Evolutionary conservation across 2,888 invertebrate species (phyloP).

Genomic region (Nezara viridula): DNA sequence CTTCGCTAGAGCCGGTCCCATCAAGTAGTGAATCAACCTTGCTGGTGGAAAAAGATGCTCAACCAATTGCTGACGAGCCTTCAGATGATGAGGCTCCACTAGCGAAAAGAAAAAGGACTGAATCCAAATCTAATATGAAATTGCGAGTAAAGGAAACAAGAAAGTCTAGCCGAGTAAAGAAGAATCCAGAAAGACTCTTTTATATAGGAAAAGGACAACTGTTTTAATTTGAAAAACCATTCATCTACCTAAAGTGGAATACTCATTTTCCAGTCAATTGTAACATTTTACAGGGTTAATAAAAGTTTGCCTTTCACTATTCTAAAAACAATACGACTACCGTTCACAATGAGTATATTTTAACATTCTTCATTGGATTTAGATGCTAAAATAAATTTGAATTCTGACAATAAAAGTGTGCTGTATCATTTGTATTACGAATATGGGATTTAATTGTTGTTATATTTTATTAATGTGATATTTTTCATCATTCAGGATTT

Average conservation of each 20-base stretch:
- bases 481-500: not conserved
- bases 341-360: not conserved
- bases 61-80: not conserved
- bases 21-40: not conserved
- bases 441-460: not conserved
- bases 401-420: conserved; percentile 14
- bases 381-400: not conserved
- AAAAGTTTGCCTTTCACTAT: not conserved
- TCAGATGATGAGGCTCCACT: not conserved
- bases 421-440: not conserved
- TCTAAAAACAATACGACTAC: not conserved
- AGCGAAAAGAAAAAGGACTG: not conserved
- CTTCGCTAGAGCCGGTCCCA: not conserved
- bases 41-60: not conserved
- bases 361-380: not conserved
- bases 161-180: conserved; percentile 3
- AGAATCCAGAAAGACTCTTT: not conserved
- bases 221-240: not conserved
- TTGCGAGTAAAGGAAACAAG: not conserved
- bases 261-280: not conserved
- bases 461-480: not conserved
- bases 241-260: not conserved
- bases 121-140: not conserved
- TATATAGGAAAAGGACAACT: conserved; percentile 11
- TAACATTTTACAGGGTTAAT: not conserved